phyloP scores from a whole-genome alignment of 1,140 invertebrate species.

The Drosophila arawakana region DNA sequence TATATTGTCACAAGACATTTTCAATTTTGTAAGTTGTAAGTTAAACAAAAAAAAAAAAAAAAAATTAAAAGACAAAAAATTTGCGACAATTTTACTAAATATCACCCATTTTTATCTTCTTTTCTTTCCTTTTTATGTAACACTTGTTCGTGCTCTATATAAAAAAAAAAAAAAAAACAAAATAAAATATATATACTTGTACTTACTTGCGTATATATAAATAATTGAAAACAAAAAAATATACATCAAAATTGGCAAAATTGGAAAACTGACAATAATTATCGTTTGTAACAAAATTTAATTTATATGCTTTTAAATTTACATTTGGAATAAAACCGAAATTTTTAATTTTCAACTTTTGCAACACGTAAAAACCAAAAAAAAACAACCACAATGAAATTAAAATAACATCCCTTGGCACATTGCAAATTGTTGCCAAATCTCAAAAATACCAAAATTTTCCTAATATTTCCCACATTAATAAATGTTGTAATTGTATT shows the following conservation, averaged over 20 bases:
- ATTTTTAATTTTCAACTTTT: slow-evolving; percentile 57
- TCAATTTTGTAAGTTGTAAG: slow-evolving; percentile 79
- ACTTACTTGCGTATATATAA: slow-evolving; percentile 40
- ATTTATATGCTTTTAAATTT: slow-evolving; percentile 50
- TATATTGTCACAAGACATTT: slow-evolving; percentile 58
- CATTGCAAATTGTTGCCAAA: slow-evolving; percentile 45
- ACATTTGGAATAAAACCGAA: slow-evolving; percentile 24
- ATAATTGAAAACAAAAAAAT: slow-evolving; percentile 56
- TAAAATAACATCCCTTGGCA: slow-evolving; percentile 31
- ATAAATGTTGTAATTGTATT: slow-evolving; percentile 80
- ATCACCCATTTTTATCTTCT: slow-evolving; percentile 84
- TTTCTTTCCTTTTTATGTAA: slow-evolving; percentile 84
- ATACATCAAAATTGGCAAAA: slow-evolving; percentile 81
- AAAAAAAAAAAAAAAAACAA: slow-evolving; percentile 67
- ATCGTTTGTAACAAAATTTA: slow-evolving; percentile 53
- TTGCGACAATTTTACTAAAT: slow-evolving; percentile 81
- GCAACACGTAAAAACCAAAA: slow-evolving; percentile 26
- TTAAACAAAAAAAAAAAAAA: slow-evolving; percentile 44
- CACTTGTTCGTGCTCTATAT: slow-evolving; percentile 83
- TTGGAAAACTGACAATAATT: slow-evolving; percentile 79
- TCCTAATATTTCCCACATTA: slow-evolving; percentile 63
- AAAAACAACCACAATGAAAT: slow-evolving; percentile 17
- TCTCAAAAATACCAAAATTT: slow-evolving; percentile 55
- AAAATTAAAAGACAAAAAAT: slow-evolving; percentile 56
- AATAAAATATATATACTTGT: slow-evolving; percentile 59